phyloP scores from a whole-genome alignment of 2,113 vertebrate species.

The Stigmatopora argus region DNA sequence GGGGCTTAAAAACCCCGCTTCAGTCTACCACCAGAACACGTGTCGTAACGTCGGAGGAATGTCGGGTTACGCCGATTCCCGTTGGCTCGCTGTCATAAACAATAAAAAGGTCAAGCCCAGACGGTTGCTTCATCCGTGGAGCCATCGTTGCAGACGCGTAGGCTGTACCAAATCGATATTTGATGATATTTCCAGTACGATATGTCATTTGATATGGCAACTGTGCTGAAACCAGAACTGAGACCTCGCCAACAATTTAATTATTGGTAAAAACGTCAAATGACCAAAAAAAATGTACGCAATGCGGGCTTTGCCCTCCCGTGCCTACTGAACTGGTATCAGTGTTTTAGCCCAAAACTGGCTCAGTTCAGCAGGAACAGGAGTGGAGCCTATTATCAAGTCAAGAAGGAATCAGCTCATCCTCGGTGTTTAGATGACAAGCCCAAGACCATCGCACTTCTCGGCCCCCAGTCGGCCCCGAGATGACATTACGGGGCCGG shows the following conservation, averaged over 20 bases:
- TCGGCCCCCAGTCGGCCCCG: slow-evolving; percentile 19
- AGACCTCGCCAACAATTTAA: background rate
- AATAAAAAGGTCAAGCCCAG: slow-evolving; percentile 3
- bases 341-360: slow-evolving; percentile 72
- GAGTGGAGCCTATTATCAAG: slow-evolving; percentile 61
- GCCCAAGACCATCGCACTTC: background rate
- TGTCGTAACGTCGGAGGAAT: slow-evolving; percentile 6
- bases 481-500: slow-evolving; percentile 14
- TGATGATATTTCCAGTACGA: slow-evolving; percentile 5
- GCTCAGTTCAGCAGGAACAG: slow-evolving; percentile 85
- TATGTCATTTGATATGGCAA: background rate
- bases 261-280: background rate
- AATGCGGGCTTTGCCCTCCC: slow-evolving; percentile 64
- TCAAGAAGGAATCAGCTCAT: slow-evolving; percentile 9
- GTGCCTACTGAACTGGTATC: slow-evolving; percentile 84
- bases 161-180: background rate
- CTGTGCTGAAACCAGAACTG: background rate
- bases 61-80: background rate
- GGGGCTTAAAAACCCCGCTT: background rate
- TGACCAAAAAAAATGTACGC: background rate
- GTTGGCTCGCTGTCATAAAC: background rate
- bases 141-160: background rate
- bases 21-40: background rate
- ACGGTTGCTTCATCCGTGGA: slow-evolving; percentile 1
- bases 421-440: background rate